Base-by-base conservation (phyloP, 2,113 vertebrate genomes). In the Paradisaea rubra region DNA sequence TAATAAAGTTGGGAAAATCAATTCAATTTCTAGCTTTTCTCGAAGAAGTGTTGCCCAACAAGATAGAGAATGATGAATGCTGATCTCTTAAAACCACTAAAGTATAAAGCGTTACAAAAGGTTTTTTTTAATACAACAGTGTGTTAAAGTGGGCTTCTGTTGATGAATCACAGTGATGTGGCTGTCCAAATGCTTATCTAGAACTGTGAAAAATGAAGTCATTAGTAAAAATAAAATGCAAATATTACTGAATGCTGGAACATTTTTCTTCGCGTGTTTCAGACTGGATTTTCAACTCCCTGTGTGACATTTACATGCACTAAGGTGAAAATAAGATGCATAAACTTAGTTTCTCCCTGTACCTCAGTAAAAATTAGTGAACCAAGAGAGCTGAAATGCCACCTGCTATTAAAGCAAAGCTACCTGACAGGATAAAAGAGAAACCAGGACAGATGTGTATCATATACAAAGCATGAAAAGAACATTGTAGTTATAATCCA, bases 191-290 rank as follows among this genome's bases (percentile, higher is more conserved):
- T 2, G 6, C 94, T 97, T 92, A 97, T 83, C 91, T 84, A 66
- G 82, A 97, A n/a, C 54, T 81, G 18, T 98, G 97, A 97, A 97
- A 97, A 98, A 98, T 97, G 79, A 97, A 90, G 81, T 97, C 70
- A 37, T 97, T 97, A 97, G 91, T 31, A 87, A 97, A 97, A 97
- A 95, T 89, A 96, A 97, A 96, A 97, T 97, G 97, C 94, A 97
- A 96, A 97, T 96, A 96, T 92, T 86, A 44, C 90, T 78, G 89
- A 73, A 96, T 96, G 72, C 86, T 89, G 78, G 35, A 94, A 92
- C 64, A 90, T 94, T 96, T 97, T 95, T 96, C 83, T 94, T 91
- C 56, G 68, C 37, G 22, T 56, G 49, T 94, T 96, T 96, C 68
- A 86, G 86, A 49, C 79, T 85, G 39, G 56, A 88, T 86, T 96